A percentile compares a stretch with the other conserved stretches of the same genome.
Conservation (phyloP, 2,113 vertebrate genomes). For the Eclectus roratus region DNA sequence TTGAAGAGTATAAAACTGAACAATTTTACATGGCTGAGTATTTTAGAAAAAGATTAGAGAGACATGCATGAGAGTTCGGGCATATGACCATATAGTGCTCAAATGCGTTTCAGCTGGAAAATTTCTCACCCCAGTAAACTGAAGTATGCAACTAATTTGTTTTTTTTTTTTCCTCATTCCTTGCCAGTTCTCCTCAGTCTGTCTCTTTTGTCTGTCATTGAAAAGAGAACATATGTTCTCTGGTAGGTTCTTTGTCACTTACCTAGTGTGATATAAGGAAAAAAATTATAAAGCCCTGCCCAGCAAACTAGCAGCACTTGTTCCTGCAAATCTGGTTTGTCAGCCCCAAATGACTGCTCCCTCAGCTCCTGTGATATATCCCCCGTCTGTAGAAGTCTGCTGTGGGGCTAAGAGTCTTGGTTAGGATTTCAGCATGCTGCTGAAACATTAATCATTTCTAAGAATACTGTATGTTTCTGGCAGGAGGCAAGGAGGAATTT, state of each 20-base stretch:
- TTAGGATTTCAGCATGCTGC: not conserved
- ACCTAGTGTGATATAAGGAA: not conserved
- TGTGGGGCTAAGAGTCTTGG: not conserved
- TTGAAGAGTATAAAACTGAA: conserved; percentile 4
- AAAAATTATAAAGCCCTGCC: not conserved
- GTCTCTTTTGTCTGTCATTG: conserved; percentile 20
- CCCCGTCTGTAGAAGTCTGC: not conserved
- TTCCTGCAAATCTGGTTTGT: not conserved
- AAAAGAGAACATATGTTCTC: conserved; percentile 22
- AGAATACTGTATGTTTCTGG: not conserved
- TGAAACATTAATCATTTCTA: not conserved
- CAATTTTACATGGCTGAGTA: not conserved
- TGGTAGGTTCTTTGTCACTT: conserved; percentile 6
- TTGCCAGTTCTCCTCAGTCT: conserved; percentile 7
- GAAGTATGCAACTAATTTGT: not conserved
- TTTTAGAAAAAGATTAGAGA: not conserved
- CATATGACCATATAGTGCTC: not conserved
- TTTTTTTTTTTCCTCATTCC: not conserved
- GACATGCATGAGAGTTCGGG: not conserved
- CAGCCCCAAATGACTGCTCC: not conserved
- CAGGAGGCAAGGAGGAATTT: not conserved
- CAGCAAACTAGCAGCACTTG: not conserved
- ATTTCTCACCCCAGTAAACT: not conserved
- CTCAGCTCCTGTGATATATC: not conserved
- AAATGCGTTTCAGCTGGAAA: not conserved